A percentile compares a stretch with the other conserved stretches of the same genome.
phyloP scores from a whole-genome alignment of 2,888 invertebrate genomes.

The Mycalesis mineus region DNA sequence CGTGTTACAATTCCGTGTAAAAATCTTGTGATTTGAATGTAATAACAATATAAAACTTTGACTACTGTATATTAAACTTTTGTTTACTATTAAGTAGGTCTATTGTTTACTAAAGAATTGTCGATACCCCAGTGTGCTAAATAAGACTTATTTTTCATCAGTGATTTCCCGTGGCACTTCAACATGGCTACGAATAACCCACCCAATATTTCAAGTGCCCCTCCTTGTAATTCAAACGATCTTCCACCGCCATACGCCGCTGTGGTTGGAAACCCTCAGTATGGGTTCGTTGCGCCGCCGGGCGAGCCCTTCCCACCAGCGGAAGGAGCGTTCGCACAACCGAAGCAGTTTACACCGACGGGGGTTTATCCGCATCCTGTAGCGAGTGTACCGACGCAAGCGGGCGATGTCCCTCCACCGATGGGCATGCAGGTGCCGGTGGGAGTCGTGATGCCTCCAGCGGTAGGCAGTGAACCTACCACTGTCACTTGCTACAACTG shows the following conservation, averaged over 20 bases:
- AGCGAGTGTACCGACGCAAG: slow-evolving; percentile 49
- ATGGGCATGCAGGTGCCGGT: slow-evolving; percentile 49
- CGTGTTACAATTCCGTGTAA: not conserved
- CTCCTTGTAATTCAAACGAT: slow-evolving; percentile 57
- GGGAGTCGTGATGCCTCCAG: slow-evolving; percentile 58
- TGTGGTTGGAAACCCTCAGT: slow-evolving; percentile 64
- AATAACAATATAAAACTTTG: not conserved
- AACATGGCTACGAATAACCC: slow-evolving; percentile 50
- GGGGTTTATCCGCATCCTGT: slow-evolving; percentile 67
- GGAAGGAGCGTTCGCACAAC: slow-evolving; percentile 41
- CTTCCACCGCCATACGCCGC: slow-evolving; percentile 70
- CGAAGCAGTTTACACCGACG: slow-evolving; percentile 61
- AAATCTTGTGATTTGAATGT: not conserved
- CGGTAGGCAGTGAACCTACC: slow-evolving; percentile 67
- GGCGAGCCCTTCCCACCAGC: slow-evolving; percentile 35
- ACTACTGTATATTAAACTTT: not conserved
- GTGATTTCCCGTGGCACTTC: not conserved
- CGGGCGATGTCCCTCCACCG: slow-evolving; percentile 42
- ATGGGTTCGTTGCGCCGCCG: slow-evolving; percentile 53
- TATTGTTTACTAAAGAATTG: not conserved
- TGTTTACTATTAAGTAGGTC: not conserved
- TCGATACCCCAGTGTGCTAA: not conserved
- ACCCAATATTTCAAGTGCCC: slow-evolving; percentile 40
- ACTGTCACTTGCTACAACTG: slow-evolving; percentile 70
- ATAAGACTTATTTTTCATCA: not conserved